These are phyloP conservation scores for Terrapene triunguis DNA, from an alignment of 2,113 vertebrate species.

Conservation along the genomic window DNA sequence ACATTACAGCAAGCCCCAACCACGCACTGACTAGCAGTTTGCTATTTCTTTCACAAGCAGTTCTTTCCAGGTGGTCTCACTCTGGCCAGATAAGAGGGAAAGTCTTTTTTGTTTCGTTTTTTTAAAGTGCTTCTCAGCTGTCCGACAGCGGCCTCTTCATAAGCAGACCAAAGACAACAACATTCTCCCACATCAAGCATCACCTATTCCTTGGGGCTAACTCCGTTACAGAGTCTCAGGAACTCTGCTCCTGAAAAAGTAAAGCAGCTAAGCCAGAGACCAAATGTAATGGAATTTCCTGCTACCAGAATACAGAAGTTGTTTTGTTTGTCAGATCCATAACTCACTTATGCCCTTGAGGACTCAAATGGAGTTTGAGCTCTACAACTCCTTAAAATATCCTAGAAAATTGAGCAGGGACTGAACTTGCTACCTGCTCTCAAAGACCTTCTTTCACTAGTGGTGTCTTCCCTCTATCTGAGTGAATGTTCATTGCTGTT, in stretches of 20 bases:
- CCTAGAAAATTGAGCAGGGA: conserved; percentile 33
- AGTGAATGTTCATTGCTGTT: background rate
- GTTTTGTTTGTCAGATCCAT: conserved; percentile 47
- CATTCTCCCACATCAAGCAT: conserved; percentile 42
- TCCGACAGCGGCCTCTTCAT: conserved; percentile 1
- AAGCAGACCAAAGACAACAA: conserved; percentile 30
- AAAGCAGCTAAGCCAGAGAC: conserved; percentile 48
- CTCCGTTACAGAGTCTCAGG: conserved; percentile 58
- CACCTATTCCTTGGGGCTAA: conserved; percentile 36
- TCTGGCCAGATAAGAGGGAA: conserved; percentile 3
- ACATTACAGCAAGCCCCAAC: background rate
- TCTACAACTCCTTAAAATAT: conserved; percentile 33
- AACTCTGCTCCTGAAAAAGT: conserved; percentile 17
- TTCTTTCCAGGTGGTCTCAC: conserved; percentile 34
- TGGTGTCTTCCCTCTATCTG: background rate
- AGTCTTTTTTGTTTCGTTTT: background rate
- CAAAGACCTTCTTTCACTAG: conserved; percentile 14
- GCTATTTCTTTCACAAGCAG: conserved; percentile 13
- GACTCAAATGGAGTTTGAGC: conserved; percentile 21
- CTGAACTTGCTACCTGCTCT: background rate
- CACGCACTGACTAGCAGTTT: background rate
- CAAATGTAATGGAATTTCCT: conserved; percentile 63
- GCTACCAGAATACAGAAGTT: conserved; percentile 30
- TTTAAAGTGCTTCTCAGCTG: conserved; percentile 55
- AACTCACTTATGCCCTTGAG: conserved; percentile 20